These are phyloP conservation scores for Holacanthella duospinosa DNA, from an alignment of 2,888 invertebrate species.

Conservation along the genomic window DNA sequence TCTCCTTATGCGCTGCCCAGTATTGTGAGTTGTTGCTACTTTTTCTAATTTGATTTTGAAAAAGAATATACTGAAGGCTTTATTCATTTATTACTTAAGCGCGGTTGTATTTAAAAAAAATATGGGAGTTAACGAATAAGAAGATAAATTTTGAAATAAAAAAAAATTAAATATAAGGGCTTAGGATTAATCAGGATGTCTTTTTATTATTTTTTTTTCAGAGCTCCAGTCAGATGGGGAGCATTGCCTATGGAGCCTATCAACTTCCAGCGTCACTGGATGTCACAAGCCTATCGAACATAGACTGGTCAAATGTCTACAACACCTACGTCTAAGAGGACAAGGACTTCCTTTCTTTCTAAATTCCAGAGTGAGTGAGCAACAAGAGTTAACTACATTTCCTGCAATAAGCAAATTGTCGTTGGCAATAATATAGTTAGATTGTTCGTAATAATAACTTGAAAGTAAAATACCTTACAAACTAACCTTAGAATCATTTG, in stretches of 20 bases:
- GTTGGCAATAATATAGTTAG: neutral
- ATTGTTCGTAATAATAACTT: neutral
- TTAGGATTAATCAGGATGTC: too few species aligned
- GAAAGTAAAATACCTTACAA: neutral
- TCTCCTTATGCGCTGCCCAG: slow-evolving; percentile 37
- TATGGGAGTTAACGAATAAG: too few species aligned
- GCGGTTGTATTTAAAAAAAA: too few species aligned
- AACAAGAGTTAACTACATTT: neutral
- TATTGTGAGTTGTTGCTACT: slow-evolving; percentile 27
- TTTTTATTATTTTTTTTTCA: neutral
- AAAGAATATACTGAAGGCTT: too few species aligned
- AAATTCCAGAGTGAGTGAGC: neutral
- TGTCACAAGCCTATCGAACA: slow-evolving; percentile 36
- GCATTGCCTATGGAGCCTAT: slow-evolving; percentile 36
- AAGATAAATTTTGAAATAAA: too few species aligned
- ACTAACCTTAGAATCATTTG: neutral
- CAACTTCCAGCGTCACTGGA: slow-evolving; percentile 36
- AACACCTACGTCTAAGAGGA: slow-evolving; percentile 31
- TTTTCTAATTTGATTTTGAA: too few species aligned
- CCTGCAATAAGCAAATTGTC: neutral
- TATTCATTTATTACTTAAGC: too few species aligned
- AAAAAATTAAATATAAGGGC: too few species aligned
- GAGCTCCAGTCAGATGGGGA: too few species aligned
- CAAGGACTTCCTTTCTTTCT: neutral
- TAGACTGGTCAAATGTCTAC: slow-evolving; percentile 37